Base-by-base conservation (phyloP, 2,888 invertebrate genomes). In the Chaetoderma sp. region DNA sequence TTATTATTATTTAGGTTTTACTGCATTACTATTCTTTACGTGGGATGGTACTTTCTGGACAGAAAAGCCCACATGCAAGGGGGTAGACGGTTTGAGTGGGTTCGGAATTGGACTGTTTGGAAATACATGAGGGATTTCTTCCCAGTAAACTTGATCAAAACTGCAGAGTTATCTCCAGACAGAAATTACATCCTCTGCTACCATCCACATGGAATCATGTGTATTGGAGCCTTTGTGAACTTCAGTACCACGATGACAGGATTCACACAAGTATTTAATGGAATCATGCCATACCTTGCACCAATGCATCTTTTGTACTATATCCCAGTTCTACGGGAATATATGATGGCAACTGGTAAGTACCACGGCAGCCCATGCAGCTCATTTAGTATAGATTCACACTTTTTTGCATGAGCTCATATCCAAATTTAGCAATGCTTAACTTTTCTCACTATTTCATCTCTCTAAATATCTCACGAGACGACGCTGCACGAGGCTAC, bases 131-230 rank as follows among this genome's bases (percentile, higher is more conserved):
- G 91, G 27, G 91, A 92, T 72, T 98, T 94, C 83, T 98, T 97
- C 80, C 97, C 98, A 0, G 88, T 94, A 27, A 90, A 90, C 65
- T 88, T 97, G 47, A 91, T 94, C 1, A 94, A 95, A 85, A 95
- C 94, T 0, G 90, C 89, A 0, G 94, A 96, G 2, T 83, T 98
- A 60, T 92, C 93, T 77, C 91, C 95, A 0, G 88, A 90, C 33
- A 90, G 89, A 76, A 95, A 95, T 86, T 97, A 97, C 82, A 88
- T 97, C 23, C 80, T 88, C 65, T 94, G 95, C 5, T 91, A 91
- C 66, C 96, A 94, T 86, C 98, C 98, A 0, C 98, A 98, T 86
- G 98, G 98, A 1, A 89, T 96, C 0, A 88, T 97, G 18, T 92
- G 93, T 55, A 90, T 92, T 27, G 95, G 96, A 0, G 90, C 92